Evolutionary conservation across 2,888 invertebrate species (phyloP).

Genomic region (Cerceris ruficornis): DNA sequence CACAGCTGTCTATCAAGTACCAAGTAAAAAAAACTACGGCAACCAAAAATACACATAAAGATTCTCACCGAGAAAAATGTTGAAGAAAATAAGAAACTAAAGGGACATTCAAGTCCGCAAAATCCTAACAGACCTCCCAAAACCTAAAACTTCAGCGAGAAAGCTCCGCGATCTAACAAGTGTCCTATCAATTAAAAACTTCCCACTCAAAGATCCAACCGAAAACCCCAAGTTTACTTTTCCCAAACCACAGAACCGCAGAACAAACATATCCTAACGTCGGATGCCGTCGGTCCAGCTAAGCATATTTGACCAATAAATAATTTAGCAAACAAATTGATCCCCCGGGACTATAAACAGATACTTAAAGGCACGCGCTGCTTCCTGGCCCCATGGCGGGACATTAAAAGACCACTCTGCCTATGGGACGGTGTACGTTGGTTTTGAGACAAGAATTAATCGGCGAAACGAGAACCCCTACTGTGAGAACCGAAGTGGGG

Average conservation of each 20-base stretch:
- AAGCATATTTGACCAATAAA: slow-evolving; percentile 81
- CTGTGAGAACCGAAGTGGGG: slow-evolving; percentile 80
- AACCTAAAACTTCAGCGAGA: too few relatives aligned
- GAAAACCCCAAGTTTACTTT: slow-evolving; percentile 71
- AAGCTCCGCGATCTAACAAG: too few relatives aligned
- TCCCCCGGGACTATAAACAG: slow-evolving; percentile 81
- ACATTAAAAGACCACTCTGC: slow-evolving; percentile 33
- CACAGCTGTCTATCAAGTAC: too few relatives aligned
- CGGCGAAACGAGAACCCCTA: slow-evolving; percentile 72
- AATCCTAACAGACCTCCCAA: too few relatives aligned
- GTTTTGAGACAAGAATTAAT: slow-evolving; percentile 66
- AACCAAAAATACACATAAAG: too few relatives aligned
- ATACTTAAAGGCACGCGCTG: slow-evolving; percentile 81
- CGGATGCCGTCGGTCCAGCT: slow-evolving; percentile 55
- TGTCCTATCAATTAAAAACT: too few relatives aligned
- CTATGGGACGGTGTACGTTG: accelerated
- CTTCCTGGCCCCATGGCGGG: slow-evolving; percentile 11
- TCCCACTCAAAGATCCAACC: neutral
- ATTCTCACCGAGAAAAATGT: too few relatives aligned
- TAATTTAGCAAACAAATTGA: slow-evolving; percentile 82
- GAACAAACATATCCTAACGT: slow-evolving; percentile 75
- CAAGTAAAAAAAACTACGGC: too few relatives aligned
- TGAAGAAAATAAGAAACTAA: too few relatives aligned
- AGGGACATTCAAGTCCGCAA: too few relatives aligned
- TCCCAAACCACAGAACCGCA: slow-evolving; percentile 76